phyloP scores from a whole-genome alignment of 1,140 invertebrate genomes.

The Eciton burchellii region DNA sequence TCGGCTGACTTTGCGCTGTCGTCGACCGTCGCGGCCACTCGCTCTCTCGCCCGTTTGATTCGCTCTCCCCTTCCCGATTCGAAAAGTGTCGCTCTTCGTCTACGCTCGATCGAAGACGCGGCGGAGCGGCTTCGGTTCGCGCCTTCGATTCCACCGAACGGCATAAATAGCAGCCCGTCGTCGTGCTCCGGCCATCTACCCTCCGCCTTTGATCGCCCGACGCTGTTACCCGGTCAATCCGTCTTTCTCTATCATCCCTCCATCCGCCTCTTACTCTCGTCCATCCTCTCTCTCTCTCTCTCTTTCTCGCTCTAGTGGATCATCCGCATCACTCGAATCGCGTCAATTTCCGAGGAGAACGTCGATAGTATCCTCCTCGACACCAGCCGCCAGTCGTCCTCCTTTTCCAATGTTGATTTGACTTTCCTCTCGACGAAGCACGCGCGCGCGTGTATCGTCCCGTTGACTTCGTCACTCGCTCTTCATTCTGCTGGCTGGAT shows the following conservation, averaged over 20 bases:
- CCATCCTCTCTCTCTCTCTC: not conserved
- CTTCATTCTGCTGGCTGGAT: constrained; percentile 44
- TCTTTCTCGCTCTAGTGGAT: constrained; percentile 43
- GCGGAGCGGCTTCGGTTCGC: constrained; percentile 48
- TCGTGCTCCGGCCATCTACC: constrained; percentile 21
- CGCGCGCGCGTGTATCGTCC: constrained; percentile 1
- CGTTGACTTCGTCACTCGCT: constrained; percentile 39
- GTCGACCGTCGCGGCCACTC: constrained; percentile 18
- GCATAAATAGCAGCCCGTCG: constrained; percentile 45
- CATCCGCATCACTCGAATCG: constrained; percentile 9
- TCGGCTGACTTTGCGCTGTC: constrained; percentile 53
- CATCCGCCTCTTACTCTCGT: not conserved
- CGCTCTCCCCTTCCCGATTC: constrained; percentile 37
- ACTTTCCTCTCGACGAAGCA: constrained; percentile 27
- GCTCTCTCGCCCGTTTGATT: constrained; percentile 25
- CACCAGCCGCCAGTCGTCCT: not conserved
- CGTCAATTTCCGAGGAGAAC: constrained; percentile 54
- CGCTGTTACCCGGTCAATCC: constrained; percentile 56
- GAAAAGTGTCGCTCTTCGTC: constrained; percentile 55
- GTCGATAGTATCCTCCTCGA: constrained; percentile 46
- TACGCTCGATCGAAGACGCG: constrained; percentile 57
- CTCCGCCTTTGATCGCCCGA: constrained; percentile 64
- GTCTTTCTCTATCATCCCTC: not conserved
- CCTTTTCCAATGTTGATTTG: constrained; percentile 42
- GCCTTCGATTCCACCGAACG: constrained; percentile 51